These are phyloP conservation scores for Chloroceryle amazona DNA, from an alignment of 2,797 vertebrate species.

Conservation along the genomic window DNA sequence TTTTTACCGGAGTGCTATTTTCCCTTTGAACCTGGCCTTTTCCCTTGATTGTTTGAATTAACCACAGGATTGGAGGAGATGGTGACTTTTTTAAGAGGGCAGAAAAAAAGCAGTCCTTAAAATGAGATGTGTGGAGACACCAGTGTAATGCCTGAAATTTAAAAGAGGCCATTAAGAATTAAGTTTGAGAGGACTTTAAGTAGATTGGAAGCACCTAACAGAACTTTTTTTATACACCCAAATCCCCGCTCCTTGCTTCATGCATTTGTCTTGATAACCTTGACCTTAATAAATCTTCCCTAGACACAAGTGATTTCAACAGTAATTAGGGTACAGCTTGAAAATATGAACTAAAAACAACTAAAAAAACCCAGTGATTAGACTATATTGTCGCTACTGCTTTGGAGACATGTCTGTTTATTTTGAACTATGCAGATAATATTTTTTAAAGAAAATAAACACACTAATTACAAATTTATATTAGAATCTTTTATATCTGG, in stretches of 20 bases:
- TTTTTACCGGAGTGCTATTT: neutral
- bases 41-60: neutral
- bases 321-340: neutral
- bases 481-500: neutral
- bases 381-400: neutral
- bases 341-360: neutral
- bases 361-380: neutral
- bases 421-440: neutral
- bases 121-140: neutral
- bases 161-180: neutral
- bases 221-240: neutral
- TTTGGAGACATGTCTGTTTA: neutral
- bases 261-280: neutral
- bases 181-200: neutral
- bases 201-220: neutral
- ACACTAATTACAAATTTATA: neutral
- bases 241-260: neutral
- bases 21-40: neutral
- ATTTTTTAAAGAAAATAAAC: neutral
- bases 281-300: neutral
- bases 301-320: neutral
- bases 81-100: neutral
- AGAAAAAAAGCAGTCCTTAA: neutral
- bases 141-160: neutral
- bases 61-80: neutral